These are phyloP conservation scores for Fringilla coelebs DNA, from an alignment of 2,797 vertebrate genomes.

Conservation along the genomic window DNA sequence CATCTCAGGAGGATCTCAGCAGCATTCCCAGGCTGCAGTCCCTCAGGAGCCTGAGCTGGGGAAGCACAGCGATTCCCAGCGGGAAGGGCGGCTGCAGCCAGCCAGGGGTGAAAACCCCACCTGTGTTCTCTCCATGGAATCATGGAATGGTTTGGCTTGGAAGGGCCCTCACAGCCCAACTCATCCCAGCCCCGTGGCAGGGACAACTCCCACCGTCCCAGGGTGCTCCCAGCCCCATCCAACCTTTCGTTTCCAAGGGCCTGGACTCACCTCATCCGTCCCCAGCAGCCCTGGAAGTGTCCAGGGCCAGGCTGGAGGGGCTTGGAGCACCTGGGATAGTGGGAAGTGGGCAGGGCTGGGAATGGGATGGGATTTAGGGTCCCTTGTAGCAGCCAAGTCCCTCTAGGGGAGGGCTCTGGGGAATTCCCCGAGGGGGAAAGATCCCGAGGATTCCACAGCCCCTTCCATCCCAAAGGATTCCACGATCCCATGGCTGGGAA, in stretches of 20 bases:
- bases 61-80: neutral
- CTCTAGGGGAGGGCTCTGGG: neutral
- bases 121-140: neutral
- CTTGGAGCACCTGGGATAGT: rapidly evolving
- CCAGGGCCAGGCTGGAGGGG: neutral
- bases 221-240: rapidly evolving
- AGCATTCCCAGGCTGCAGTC: neutral
- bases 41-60: neutral
- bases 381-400: neutral
- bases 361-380: neutral
- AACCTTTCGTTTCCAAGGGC: neutral
- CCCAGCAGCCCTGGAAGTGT: neutral
- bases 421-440: no score
- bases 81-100: neutral
- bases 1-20: neutral
- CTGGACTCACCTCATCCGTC: neutral
- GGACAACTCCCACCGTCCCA: rapidly evolving
- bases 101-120: rapidly evolving
- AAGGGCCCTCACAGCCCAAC: no score
- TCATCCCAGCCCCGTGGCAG: neutral
- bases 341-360: neutral
- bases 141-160: neutral
- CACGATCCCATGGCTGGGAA: rapidly evolving
- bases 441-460: neutral
- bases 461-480: neutral